Evolutionary conservation across 2,113 vertebrate species (phyloP).

Genomic region (Leptobrachium ailaonicum): DNA sequence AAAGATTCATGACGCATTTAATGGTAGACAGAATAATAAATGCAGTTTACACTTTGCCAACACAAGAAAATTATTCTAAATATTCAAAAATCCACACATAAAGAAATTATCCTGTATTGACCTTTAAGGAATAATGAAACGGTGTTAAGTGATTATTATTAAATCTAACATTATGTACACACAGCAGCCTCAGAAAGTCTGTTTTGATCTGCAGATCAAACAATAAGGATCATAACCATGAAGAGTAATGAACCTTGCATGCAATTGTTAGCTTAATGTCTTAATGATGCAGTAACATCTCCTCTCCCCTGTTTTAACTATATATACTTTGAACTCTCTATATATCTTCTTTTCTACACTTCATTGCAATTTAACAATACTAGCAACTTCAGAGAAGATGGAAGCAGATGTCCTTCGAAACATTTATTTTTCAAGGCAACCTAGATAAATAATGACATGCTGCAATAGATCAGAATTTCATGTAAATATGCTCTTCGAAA

Average conservation of each 20-base stretch:
- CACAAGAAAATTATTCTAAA: no score
- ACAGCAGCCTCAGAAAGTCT: not conserved
- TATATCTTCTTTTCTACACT: not conserved
- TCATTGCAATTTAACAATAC: not conserved
- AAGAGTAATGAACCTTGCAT: not conserved
- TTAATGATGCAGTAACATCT: not conserved
- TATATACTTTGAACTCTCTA: not conserved
- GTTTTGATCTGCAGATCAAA: constrained; percentile 3
- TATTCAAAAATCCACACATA: no score
- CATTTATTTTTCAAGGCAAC: constrained; percentile 8
- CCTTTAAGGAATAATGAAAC: no score
- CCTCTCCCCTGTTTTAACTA: not conserved
- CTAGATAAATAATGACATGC: constrained; percentile 8
- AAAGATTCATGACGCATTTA: no score
- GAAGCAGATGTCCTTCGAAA: constrained; percentile 17
- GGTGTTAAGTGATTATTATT: not conserved
- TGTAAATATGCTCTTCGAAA: not conserved
- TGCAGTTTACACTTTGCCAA: no score
- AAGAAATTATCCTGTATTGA: no score
- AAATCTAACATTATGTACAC: not conserved
- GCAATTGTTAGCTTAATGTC: not conserved
- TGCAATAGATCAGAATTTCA: not conserved
- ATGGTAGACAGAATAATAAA: no score
- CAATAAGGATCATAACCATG: not conserved
- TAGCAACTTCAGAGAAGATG: not conserved